These are phyloP conservation scores for Dicyrtomina minuta DNA, from an alignment of 2,888 invertebrate genomes.

Conservation along the genomic window DNA sequence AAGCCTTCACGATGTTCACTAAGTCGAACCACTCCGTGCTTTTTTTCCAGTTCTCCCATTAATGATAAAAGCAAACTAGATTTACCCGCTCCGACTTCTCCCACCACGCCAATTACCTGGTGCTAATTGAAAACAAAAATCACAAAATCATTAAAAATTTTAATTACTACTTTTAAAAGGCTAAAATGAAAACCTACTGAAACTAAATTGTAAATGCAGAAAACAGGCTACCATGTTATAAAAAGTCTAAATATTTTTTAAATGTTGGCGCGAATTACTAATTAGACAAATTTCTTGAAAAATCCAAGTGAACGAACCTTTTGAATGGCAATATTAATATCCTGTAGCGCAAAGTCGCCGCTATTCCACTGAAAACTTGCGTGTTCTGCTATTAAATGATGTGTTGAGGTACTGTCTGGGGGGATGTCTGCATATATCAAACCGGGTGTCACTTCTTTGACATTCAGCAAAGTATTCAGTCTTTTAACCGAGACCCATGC, in stretches of 20 bases:
- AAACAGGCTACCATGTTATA: too few relatives aligned
- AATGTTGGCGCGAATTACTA: too few relatives aligned
- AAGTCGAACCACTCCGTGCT: conserved; percentile 64
- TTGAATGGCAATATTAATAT: conserved; percentile 57
- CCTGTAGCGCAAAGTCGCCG: conserved; percentile 53
- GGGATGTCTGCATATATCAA: conserved; percentile 7
- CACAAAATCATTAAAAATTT: neutral
- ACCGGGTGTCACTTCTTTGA: conserved; percentile 17
- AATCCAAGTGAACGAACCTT: conserved; percentile 53
- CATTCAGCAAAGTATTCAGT: conserved; percentile 24
- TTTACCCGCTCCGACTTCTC: conserved; percentile 89
- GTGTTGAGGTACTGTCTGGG: neutral
- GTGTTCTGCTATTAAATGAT: conserved; percentile 16
- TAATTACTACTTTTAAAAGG: too few relatives aligned
- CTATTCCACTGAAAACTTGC: conserved; percentile 34
- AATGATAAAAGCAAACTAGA: conserved; percentile 80
- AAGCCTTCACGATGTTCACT: conserved; percentile 62
- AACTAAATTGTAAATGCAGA: too few relatives aligned
- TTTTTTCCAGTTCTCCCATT: conserved; percentile 77
- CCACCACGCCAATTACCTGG: conserved; percentile 81
- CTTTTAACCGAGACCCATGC: conserved; percentile 59
- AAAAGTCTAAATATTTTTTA: too few relatives aligned
- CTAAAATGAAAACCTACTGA: too few relatives aligned
- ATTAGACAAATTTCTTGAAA: too few relatives aligned
- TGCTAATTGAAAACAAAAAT: conserved; percentile 63